Evolutionary conservation across 2,888 invertebrate genomes (phyloP).

Genomic region (Lepidonotus clava): DNA sequence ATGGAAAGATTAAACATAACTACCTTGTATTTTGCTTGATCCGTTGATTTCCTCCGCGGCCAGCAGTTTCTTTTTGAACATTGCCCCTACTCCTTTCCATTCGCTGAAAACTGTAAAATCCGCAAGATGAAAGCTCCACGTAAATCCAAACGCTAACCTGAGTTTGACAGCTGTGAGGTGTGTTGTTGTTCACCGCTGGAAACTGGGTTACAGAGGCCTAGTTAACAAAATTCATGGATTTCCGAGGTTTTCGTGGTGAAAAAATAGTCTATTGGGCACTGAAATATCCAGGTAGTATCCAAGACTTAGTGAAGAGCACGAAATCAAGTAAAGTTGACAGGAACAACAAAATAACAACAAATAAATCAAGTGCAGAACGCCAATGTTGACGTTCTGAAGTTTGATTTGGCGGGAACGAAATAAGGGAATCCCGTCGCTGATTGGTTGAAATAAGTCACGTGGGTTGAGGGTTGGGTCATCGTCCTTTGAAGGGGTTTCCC

Average conservation of each 20-base stretch:
- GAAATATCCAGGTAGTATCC: too few relatives aligned
- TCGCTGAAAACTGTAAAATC: constrained; percentile 1
- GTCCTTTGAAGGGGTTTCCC: neutral
- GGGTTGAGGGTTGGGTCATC: constrained; percentile 13
- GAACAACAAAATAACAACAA: neutral
- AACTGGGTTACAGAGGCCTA: constrained; percentile 41
- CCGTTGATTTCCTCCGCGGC: neutral
- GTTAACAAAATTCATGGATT: neutral
- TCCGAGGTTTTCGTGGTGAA: neutral
- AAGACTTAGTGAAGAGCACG: neutral
- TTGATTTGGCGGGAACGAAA: constrained; percentile 46
- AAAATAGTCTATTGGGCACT: neutral
- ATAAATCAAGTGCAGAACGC: neutral
- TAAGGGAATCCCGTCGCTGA: constrained; percentile 23
- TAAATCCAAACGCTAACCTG: neutral
- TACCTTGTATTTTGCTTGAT: constrained; percentile 4
- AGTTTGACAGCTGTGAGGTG: constrained; percentile 29
- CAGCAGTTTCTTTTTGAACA: neutral
- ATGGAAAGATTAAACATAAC: too few relatives aligned
- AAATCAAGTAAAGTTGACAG: neutral
- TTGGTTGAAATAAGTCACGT: neutral
- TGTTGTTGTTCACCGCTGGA: neutral
- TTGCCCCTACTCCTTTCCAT: neutral
- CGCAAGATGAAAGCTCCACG: neutral
- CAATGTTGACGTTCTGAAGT: constrained; percentile 39